Evolutionary conservation across 2,113 vertebrate species (phyloP).

Genomic region (Gymnobelideus leadbeateri): DNA sequence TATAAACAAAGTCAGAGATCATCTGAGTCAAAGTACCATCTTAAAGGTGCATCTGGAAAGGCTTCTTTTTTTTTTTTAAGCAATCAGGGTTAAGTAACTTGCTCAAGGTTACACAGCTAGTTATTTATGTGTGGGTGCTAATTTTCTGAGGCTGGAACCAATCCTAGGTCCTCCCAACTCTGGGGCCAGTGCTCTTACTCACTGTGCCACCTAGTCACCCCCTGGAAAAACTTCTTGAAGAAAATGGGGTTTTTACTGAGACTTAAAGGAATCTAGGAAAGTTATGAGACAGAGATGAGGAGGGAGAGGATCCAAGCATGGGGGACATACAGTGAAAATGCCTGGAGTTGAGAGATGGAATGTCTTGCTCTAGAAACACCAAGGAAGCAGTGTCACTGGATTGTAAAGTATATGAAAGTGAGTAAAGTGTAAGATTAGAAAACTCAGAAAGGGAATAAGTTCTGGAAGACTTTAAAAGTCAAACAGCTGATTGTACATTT

Average conservation of each 20-base stretch:
- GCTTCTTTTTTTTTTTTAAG: no score
- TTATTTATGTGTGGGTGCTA: no score
- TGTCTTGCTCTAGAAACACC: background rate
- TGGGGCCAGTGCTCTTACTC: no score
- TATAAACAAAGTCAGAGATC: background rate
- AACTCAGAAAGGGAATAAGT: background rate
- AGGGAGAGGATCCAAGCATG: background rate
- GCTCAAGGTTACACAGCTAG: no score
- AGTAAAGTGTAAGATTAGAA: background rate
- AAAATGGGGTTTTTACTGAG: background rate
- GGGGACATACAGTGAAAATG: background rate
- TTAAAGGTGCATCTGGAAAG: background rate
- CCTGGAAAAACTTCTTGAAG: background rate
- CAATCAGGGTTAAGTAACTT: no score
- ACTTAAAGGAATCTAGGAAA: background rate
- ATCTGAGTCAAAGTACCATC: background rate
- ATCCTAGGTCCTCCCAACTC: no score
- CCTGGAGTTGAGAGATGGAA: background rate
- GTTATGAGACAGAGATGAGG: background rate
- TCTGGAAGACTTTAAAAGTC: background rate
- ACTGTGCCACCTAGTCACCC: no score
- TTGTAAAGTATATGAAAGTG: background rate
- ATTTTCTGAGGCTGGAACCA: no score
- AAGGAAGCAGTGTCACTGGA: background rate
- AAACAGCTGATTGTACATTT: background rate